A percentile compares a stretch with the other conserved stretches of the same genome.
Conservation (phyloP, 2,113 vertebrate species). For the Brachyhypopomus gauderio region DNA sequence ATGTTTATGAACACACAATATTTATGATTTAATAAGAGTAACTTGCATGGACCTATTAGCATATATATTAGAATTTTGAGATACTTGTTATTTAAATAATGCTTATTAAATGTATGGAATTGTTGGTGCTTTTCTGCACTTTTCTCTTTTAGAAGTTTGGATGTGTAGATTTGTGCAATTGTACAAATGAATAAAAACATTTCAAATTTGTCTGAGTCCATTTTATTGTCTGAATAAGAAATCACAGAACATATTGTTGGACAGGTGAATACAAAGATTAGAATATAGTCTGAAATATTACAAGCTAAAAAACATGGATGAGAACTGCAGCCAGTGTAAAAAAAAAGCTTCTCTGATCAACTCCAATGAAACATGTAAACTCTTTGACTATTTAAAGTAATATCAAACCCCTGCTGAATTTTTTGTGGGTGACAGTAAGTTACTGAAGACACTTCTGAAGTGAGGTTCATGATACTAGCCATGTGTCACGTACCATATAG, state of each 20-base stretch:
- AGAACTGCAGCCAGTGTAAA: too few species aligned
- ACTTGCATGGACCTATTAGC: constrained; percentile 46
- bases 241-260: not conserved
- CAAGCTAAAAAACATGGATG: too few species aligned
- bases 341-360: too few species aligned
- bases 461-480: too few species aligned
- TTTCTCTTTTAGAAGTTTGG: constrained; percentile 58
- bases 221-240: not conserved
- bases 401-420: too few species aligned
- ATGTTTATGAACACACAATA: not conserved
- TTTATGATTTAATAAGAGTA: constrained; percentile 22
- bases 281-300: too few species aligned
- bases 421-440: too few species aligned
- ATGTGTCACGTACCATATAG: too few species aligned
- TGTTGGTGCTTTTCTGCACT: constrained; percentile 71
- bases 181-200: constrained; percentile 66
- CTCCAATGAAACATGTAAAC: too few species aligned
- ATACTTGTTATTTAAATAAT: constrained; percentile 64
- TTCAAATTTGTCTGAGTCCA: constrained; percentile 30
- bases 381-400: too few species aligned
- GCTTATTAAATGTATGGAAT: constrained; percentile 63
- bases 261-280: not conserved
- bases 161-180: constrained; percentile 67
- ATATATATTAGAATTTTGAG: constrained; percentile 61
- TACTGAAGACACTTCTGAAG: too few species aligned